Base-by-base conservation (phyloP, 2,113 vertebrate species). In the Lampris incognitus region DNA sequence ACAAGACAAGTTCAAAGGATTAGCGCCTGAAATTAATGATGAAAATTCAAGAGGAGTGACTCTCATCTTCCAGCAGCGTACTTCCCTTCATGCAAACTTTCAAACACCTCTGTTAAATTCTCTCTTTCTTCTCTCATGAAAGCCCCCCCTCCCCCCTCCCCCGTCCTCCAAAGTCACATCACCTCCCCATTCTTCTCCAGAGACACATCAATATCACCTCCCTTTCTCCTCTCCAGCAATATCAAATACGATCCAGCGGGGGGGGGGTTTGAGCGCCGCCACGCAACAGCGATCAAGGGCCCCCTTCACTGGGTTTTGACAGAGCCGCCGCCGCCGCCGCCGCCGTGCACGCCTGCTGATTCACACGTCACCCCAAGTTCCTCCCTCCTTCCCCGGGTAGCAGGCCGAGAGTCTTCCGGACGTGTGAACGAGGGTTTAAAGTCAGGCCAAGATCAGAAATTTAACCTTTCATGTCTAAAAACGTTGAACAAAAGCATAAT, bases 211-310 rank as follows among this genome's bases (percentile, higher is more conserved):
- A 64, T 58, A 13, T 70, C 73, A 62, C 66, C 54, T 72, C 38
- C 58, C 66, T 2, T 5, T 61, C 54, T 78, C 78, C 59, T 79
- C 69, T 67, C 36, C 6, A 49, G 66, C 58, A 72, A 79, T 52
- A 60, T 67, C 66, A 85, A 79, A 85, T 9, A 36, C 51, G 75
- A 61, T 58, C 69, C 82, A 85, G 83, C 74, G 76, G 85, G 39
- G 80, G 24, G 24, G 24, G 72, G 38, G 59, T 69, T 79, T 82
- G 83, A 72, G 56, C 72, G 61, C 75, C 72, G 58, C 83, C 69
- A 79, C 82, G 75, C 24, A 83, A 60, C 66, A 64, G 78, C 39
- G 68, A 66, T 72, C 51, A 55, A 73, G 78, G 69, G 24, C 24
- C 24, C 24, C 24, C 72, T 77, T 76, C 62, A 69, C 54, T 40